Conservation (phyloP, 1,140 invertebrate species). For the Phymastichus coffea region DNA sequence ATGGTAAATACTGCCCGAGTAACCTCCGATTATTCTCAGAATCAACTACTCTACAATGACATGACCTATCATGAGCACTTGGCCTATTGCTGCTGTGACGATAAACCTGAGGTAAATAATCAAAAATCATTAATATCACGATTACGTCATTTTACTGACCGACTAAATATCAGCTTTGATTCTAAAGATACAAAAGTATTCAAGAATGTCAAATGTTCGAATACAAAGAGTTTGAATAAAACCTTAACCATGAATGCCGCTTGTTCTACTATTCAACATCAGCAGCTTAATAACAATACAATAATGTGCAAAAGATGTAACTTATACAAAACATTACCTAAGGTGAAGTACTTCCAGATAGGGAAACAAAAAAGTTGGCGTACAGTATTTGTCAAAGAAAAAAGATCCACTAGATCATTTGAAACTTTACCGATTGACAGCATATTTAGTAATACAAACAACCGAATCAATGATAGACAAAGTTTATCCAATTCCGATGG, state of each 20-base stretch:
- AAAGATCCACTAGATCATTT: conserved; percentile 48
- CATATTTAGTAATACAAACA: no score
- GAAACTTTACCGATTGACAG: conserved; percentile 41
- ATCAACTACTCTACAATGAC: no score
- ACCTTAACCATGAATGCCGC: conserved; percentile 40
- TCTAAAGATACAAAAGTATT: conserved; percentile 41
- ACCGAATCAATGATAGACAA: no score
- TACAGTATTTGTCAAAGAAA: conserved; percentile 51
- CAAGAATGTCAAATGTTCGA: conserved; percentile 36
- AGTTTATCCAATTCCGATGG: conserved; percentile 50
- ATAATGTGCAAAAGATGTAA: conserved; percentile 49
- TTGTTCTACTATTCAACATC: conserved; percentile 19
- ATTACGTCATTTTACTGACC: conserved; percentile 49
- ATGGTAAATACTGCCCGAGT: no score
- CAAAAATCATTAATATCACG: conserved; percentile 49
- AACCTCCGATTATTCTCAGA: no score
- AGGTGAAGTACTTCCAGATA: conserved; percentile 44
- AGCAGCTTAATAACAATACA: conserved; percentile 28
- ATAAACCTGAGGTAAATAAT: conserved; percentile 35
- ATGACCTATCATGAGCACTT: no score
- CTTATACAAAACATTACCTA: conserved; percentile 47
- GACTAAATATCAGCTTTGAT: conserved; percentile 51
- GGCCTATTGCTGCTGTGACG: conserved; percentile 49
- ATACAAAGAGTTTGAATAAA: conserved; percentile 40
- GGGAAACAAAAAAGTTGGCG: conserved; percentile 49